Percentiles rank a stretch among this genome's conserved stretches.
These are phyloP conservation scores for Montipora foliosa DNA, from an alignment of 64 coral and sea anemone genomes.

Conservation along the genomic window DNA sequence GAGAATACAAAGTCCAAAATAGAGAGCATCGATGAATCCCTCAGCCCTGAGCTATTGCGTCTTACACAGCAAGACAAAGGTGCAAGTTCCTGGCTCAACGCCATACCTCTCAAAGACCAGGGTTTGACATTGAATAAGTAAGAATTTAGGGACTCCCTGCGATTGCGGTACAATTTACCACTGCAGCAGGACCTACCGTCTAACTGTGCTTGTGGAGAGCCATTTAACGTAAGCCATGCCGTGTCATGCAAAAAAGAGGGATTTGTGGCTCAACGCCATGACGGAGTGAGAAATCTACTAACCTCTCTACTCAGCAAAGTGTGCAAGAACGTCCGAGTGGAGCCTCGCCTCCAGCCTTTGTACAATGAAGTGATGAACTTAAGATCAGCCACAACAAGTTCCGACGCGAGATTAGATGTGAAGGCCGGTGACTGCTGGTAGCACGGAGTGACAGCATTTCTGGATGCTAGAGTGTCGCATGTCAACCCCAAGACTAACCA, in stretches of 20 bases:
- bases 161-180: neutral
- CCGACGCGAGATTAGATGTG: slow-evolving; percentile 41
- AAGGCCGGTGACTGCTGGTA: slow-evolving; percentile 22
- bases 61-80: slow-evolving; percentile 42
- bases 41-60: slow-evolving; percentile 42
- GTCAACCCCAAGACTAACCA: neutral
- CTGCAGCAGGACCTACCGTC: slow-evolving; percentile 5
- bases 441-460: slow-evolving; percentile 24
- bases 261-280: slow-evolving; percentile 34
- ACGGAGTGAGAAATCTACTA: slow-evolving; percentile 3
- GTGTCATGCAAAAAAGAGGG: slow-evolving; percentile 19
- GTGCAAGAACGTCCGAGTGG: slow-evolving; percentile 33
- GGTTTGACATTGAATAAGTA: no score
- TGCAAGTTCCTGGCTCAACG: slow-evolving; percentile 28
- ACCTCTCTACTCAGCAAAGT: slow-evolving; percentile 23
- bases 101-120: no score
- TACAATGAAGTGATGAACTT: slow-evolving; percentile 30
- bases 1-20: no score
- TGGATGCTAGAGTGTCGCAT: neutral
- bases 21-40: neutral
- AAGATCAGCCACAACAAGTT: slow-evolving; percentile 11
- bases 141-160: no score
- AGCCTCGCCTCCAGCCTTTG: slow-evolving; percentile 40
- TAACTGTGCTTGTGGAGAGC: slow-evolving; percentile 2
- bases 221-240: neutral